Conservation (phyloP, 1,140 invertebrate genomes). For the Metaphire vulgaris region DNA sequence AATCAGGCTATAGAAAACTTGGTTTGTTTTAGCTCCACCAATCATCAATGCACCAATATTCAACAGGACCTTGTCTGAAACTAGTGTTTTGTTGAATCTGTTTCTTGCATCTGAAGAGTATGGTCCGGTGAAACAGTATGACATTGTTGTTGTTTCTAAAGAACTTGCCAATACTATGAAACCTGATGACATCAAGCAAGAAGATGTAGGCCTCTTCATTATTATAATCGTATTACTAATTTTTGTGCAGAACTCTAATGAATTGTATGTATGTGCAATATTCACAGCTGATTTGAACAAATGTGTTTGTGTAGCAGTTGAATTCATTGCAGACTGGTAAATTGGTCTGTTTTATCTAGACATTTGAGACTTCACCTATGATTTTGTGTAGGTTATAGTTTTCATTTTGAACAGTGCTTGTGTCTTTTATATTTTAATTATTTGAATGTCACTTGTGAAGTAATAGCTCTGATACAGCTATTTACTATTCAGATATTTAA, state of each 20-base stretch:
- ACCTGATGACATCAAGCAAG: constrained; percentile 81
- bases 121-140: constrained; percentile 95
- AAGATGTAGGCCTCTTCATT: constrained; percentile 58
- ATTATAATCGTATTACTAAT: background rate
- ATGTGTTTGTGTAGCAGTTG: background rate
- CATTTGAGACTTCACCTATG: background rate
- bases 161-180: constrained; percentile 66
- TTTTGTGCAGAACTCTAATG: background rate
- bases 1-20: background rate
- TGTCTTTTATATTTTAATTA: too few species aligned
- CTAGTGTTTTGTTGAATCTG: constrained; percentile 82
- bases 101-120: constrained; percentile 95
- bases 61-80: constrained; percentile 74
- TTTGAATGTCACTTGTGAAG: too few species aligned
- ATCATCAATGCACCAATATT: constrained; percentile 92
- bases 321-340: background rate
- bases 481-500: too few species aligned
- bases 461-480: too few species aligned
- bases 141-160: constrained; percentile 88
- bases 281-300: background rate
- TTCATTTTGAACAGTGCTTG: too few species aligned
- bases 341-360: background rate
- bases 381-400: background rate
- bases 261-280: constrained; percentile 3
- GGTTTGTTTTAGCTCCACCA: constrained; percentile 65